Evolutionary conservation across 2,113 vertebrate genomes (phyloP).

Genomic region (Laticauda colubrina): DNA sequence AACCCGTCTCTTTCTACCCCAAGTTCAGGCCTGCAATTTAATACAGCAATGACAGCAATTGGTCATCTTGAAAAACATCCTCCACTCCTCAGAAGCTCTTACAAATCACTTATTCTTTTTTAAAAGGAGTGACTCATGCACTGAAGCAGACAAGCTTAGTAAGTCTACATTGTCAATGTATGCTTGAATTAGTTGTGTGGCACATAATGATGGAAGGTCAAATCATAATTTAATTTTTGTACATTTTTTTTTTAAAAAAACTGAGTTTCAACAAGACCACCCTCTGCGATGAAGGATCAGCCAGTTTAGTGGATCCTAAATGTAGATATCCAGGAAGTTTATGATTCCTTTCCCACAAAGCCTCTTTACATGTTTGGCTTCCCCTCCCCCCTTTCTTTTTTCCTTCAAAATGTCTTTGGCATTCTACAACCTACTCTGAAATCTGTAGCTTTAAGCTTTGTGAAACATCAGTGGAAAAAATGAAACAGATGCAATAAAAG

Average conservation of each 20-base stretch:
- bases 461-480: conserved; percentile 62
- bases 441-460: conserved; percentile 57
- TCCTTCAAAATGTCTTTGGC: conserved; percentile 31
- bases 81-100: conserved; percentile 66
- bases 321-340: conserved; percentile 67
- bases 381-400: not conserved
- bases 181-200: conserved; percentile 82
- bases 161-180: conserved; percentile 75
- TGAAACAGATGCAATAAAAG: conserved; percentile 65
- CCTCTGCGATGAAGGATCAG: conserved; percentile 74
- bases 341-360: conserved; percentile 67
- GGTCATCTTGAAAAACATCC: conserved; percentile 75
- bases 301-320: conserved; percentile 64
- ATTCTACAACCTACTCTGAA: conserved; percentile 61
- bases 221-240: conserved; percentile 89
- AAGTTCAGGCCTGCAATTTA: conserved; percentile 73
- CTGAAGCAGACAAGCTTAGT: conserved; percentile 68
- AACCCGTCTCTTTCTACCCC: conserved; percentile 78
- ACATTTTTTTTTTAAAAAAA: conserved; percentile 67
- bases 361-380: conserved; percentile 49
- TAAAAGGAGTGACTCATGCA: conserved; percentile 74
- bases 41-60: conserved; percentile 76
- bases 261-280: conserved; percentile 79
- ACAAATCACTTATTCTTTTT: conserved; percentile 86
- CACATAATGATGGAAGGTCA: conserved; percentile 82